Conservation (phyloP, 1,140 invertebrate genomes). For the Gonatopus flavifemur region DNA sequence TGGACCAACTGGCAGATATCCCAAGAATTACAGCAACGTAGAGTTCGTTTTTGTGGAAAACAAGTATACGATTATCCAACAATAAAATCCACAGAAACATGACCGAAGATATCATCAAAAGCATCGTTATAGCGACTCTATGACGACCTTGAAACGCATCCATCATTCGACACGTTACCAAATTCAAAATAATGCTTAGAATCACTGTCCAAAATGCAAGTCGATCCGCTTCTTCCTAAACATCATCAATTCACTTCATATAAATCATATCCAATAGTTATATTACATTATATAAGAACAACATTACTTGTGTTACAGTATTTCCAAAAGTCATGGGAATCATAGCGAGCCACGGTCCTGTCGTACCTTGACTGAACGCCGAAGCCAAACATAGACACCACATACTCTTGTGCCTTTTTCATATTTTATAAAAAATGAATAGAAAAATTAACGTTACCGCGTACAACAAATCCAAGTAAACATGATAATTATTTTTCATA, state of each 20-base stretch:
- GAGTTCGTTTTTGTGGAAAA: conserved; percentile 36
- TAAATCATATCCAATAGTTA: not conserved
- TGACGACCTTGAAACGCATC: conserved; percentile 45
- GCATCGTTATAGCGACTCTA: conserved; percentile 35
- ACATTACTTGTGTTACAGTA: conserved; percentile 47
- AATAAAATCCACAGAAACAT: conserved; percentile 50
- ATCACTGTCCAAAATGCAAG: conserved; percentile 49
- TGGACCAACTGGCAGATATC: conserved; percentile 53
- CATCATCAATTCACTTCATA: not conserved
- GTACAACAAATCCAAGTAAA: too few relatives aligned
- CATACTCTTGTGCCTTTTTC: conserved; percentile 46
- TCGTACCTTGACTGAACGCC: conserved; percentile 50
- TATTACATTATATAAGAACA: too few relatives aligned
- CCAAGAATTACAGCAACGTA: conserved; percentile 44
- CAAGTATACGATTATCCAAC: conserved; percentile 33
- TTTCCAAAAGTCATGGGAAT: conserved; percentile 46
- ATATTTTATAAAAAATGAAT: not conserved
- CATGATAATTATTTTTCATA: too few relatives aligned
- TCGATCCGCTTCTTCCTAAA: conserved; percentile 40
- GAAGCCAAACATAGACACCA: conserved; percentile 49
- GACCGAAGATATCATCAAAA: conserved; percentile 38
- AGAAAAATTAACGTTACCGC: too few relatives aligned
- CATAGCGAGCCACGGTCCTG: conserved; percentile 54
- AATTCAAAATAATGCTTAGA: conserved; percentile 36
- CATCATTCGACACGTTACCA: conserved; percentile 39